Percentiles rank a stretch among this genome's conserved stretches.
Conservation (phyloP, 2,888 invertebrate genomes). For the Amorpha juglandis region DNA sequence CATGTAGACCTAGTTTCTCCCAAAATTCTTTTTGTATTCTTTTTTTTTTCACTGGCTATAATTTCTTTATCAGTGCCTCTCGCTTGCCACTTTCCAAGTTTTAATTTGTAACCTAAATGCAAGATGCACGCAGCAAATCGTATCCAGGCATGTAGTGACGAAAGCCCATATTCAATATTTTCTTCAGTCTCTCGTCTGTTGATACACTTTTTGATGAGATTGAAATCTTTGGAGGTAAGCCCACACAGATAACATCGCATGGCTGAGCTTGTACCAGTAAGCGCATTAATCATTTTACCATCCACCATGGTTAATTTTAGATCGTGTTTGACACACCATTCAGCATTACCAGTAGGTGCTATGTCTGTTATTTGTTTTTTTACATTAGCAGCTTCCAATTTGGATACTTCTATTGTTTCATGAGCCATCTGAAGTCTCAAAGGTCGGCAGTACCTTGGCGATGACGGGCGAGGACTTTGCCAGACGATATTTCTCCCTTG, state of each 20-base stretch:
- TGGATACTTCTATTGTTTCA: conserved; percentile 28
- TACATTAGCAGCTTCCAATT: conserved; percentile 19
- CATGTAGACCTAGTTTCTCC: neutral
- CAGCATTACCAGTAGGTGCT: neutral
- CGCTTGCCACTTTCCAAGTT: too few species aligned
- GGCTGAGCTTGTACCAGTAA: conserved; percentile 34
- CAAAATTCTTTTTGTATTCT: too few species aligned
- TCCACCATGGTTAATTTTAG: conserved; percentile 35
- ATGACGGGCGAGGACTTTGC: conserved; percentile 35
- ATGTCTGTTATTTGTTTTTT: neutral
- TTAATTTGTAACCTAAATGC: conserved; percentile 8
- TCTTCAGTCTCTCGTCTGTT: too few species aligned
- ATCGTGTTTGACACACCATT: conserved; percentile 25
- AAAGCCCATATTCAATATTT: conserved; percentile 11
- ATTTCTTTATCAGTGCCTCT: too few species aligned
- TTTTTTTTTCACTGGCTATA: too few species aligned
- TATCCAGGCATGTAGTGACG: conserved; percentile 35
- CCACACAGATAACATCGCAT: conserved; percentile 34
- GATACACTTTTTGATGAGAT: conserved; percentile 18
- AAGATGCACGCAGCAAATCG: conserved; percentile 32
- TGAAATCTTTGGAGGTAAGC: conserved; percentile 31
- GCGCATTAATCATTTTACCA: conserved; percentile 37
- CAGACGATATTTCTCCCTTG: conserved; percentile 22
- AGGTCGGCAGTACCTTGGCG: conserved; percentile 33
- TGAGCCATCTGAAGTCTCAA: conserved; percentile 29